Evolutionary conservation across 2,888 invertebrate species (phyloP).

Genomic region (Heliconius ismenius): DNA sequence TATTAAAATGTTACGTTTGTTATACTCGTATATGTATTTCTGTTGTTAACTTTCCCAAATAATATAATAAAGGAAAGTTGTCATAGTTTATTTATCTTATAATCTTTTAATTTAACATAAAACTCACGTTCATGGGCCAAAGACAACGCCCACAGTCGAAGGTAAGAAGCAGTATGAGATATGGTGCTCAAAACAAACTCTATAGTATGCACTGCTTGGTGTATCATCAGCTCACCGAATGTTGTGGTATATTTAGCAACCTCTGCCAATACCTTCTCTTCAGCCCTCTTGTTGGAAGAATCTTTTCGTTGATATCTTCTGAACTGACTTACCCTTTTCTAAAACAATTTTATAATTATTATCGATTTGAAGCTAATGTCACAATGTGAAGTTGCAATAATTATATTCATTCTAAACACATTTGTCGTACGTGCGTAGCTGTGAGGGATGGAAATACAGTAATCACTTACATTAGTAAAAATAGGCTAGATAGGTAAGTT

Average conservation of each 20-base stretch:
- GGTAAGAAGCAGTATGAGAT: slow-evolving; percentile 94
- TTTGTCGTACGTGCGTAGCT: neutral
- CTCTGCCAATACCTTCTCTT: slow-evolving; percentile 44
- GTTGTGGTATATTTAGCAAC: slow-evolving; percentile 51
- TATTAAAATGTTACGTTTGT: neutral
- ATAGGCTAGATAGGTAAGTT: too few relatives aligned
- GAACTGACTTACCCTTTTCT: slow-evolving; percentile 49
- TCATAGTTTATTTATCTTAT: neutral
- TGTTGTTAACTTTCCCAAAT: neutral
- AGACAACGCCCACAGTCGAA: slow-evolving; percentile 94
- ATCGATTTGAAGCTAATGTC: neutral
- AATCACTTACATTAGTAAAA: too few relatives aligned
- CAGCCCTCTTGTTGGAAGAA: slow-evolving; percentile 40
- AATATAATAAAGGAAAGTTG: neutral
- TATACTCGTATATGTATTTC: too few relatives aligned
- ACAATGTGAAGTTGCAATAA: too few relatives aligned
- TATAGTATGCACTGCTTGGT: slow-evolving; percentile 92
- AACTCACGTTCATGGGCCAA: slow-evolving; percentile 91
- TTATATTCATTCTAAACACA: neutral
- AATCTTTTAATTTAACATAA: neutral
- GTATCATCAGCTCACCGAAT: slow-evolving; percentile 88
- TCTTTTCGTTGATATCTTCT: slow-evolving; percentile 46
- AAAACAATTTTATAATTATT: slow-evolving; percentile 23
- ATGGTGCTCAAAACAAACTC: slow-evolving; percentile 94
- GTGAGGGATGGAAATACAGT: neutral